These are phyloP conservation scores for Tychaedon coryphoeus DNA, from an alignment of 2,113 vertebrate genomes.

Conservation along the genomic window DNA sequence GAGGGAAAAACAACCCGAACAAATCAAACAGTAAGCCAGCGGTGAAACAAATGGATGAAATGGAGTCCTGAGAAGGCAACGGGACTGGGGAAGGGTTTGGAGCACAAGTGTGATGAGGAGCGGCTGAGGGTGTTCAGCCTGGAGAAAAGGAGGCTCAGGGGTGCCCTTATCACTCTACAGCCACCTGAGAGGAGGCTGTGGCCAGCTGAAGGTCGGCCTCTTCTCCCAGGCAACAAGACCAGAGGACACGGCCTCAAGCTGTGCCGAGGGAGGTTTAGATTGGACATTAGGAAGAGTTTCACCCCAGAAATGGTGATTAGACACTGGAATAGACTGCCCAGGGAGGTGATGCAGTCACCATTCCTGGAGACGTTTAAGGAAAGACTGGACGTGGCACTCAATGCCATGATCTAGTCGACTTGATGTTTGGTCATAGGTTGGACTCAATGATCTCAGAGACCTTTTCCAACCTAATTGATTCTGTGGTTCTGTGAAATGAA, in stretches of 20 bases:
- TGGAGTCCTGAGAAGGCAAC: neutral
- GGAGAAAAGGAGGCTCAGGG: neutral
- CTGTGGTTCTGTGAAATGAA: neutral
- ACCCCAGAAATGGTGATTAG: neutral
- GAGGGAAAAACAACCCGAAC: neutral
- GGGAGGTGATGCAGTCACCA: neutral
- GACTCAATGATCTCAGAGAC: neutral
- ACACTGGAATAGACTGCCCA: fast-evolving
- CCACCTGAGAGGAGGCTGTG: fast-evolving
- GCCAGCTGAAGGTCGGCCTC: neutral
- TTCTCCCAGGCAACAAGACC: no score
- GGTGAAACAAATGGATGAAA: neutral
- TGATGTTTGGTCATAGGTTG: neutral
- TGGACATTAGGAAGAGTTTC: neutral
- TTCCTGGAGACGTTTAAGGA: neutral
- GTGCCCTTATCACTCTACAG: fast-evolving
- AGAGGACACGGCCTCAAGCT: neutral
- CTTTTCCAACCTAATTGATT: neutral
- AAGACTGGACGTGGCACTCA: neutral
- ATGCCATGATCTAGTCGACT: neutral
- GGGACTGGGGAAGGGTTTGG: neutral
- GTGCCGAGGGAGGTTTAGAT: fast-evolving
- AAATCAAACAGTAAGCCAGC: neutral
- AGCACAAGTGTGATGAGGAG: fast-evolving
- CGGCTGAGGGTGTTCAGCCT: neutral